Evolutionary conservation across 92 coral and sea anemone species (phyloP), one percentile per base, ranked within the genome.

Genomic region (Parazoanthus darwini): DNA sequence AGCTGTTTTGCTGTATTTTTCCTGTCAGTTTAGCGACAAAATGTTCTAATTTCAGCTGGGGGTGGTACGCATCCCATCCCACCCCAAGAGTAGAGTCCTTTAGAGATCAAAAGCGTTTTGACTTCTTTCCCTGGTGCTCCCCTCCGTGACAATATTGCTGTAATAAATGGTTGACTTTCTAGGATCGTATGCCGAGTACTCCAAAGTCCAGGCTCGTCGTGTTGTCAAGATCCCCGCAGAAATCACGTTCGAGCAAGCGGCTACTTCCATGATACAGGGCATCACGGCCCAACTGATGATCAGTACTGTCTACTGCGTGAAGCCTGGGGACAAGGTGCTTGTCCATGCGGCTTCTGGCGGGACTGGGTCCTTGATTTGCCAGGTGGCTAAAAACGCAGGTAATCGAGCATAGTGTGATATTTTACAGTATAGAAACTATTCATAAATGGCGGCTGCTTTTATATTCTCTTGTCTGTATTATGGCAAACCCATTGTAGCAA

Each of bases 261-360:
- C 82, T 29, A 79, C 82, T 23, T 44, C 82, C 3, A 79, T 79
- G 82, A 79, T 79, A 25, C 82, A 79, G 43, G 82, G 82, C 10
- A 44, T 79, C 25, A 79, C 82, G 9, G 82, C 82, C 14, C 82
- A 79, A 29, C 2, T 79, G 65, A 79, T 79, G 82, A 50, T 79
- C 82, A 79, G 66, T 10, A 44, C 67, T 0, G 82, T 79, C n/a
- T 79, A 79, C 82, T 51, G 82, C 82, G 82, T 79, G 66, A 79
- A 43, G 42, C 82, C 82, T 79, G 82, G 82, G 67, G 82, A 79
- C 82, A 79, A 79, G 0, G 82, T 79, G 82, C 67, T 79, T 16
- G 82, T 79, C 65, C 82, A 79, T 14, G 82, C 82, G n/a, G 82
- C 82, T 26, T 79, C 82, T n/a, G 82, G 82, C 8, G 82, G 82